phyloP scores from a whole-genome alignment of 2,888 invertebrate species.

The Mesoligia furuncula region DNA sequence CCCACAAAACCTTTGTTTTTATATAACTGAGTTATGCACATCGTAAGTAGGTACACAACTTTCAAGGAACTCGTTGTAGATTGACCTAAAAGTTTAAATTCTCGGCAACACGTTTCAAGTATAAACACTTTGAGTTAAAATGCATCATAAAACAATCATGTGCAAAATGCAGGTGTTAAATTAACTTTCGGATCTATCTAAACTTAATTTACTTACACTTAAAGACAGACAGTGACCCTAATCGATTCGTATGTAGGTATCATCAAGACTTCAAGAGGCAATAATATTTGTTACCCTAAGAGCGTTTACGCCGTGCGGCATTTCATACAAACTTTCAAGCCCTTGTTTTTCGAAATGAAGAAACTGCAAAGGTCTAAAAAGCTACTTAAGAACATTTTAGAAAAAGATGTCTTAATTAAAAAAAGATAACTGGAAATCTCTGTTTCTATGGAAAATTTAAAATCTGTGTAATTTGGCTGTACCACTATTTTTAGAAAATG shows the following conservation, averaged over 20 bases:
- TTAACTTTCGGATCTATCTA: slow-evolving; percentile 24
- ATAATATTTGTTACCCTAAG: no score
- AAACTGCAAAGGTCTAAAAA: no score
- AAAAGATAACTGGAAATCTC: no score
- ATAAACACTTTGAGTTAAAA: not conserved
- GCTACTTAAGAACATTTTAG: no score
- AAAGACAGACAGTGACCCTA: slow-evolving; percentile 24
- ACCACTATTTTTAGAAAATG: no score
- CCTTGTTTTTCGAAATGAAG: no score
- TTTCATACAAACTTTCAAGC: no score
- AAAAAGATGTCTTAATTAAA: no score
- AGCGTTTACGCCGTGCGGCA: no score
- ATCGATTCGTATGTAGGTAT: slow-evolving; percentile 25
- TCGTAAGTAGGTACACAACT: not conserved
- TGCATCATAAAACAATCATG: slow-evolving; percentile 6
- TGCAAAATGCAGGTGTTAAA: not conserved
- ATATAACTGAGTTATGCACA: not conserved
- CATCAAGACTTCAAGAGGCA: slow-evolving; percentile 8
- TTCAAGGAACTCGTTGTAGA: not conserved
- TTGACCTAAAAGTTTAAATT: not conserved
- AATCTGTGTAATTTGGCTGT: no score
- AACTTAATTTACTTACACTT: slow-evolving; percentile 19
- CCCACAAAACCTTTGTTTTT: not conserved
- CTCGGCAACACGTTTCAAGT: no score
- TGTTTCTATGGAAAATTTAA: no score